Evolutionary conservation across 1,140 invertebrate genomes (phyloP), one percentile per base, ranked within the genome.

Genomic region (Eubasilissa regina): DNA sequence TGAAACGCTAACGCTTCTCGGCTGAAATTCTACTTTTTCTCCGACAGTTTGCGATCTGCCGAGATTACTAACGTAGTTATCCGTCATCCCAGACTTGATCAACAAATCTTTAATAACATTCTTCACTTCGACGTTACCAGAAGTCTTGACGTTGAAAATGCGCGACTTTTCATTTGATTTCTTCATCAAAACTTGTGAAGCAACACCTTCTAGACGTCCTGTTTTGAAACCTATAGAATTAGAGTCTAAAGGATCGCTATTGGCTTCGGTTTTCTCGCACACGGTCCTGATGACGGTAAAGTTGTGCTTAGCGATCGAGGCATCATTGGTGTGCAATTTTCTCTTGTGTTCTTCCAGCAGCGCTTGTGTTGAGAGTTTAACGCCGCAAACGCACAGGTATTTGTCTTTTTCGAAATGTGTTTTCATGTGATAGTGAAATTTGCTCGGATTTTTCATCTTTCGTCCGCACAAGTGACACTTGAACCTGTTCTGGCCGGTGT

Each of bases 381-480:
- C 55, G 11, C 74, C 74, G 74, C 74, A 75, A 3, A 47, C 45
- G 17, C 74, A 75, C 1, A 75, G 56, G 19, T 62, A 64, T 13
- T 47, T 12, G 21, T 75, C 74, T 0, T 64, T 64, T 75, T 75
- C n/a, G 13, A 75, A 75, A 48, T 75, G 74, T 4, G 12, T 17
- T 19, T 75, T 75, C 53, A 75, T 56, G 47, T 75, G 74, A 0
- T 47, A 7, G n/a, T 75, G 55, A 10, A 75, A 75, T 17, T 48
- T 55, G 1, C 6, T 19, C 19, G 45, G 17, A 9, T 75, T 44
- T 19, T 45, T 60, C 1, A 62, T 13, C 3, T 10, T 17, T 12
- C 47, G 11, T 11, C 43, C 43, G 45, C 74, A 75, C 11, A 75
- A 19, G 15, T 48, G 58, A n/a, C 74, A 75, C 13, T 75, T 60